Conservation (phyloP, 2,888 invertebrate genomes). For the Sarcophaga rosellei region DNA sequence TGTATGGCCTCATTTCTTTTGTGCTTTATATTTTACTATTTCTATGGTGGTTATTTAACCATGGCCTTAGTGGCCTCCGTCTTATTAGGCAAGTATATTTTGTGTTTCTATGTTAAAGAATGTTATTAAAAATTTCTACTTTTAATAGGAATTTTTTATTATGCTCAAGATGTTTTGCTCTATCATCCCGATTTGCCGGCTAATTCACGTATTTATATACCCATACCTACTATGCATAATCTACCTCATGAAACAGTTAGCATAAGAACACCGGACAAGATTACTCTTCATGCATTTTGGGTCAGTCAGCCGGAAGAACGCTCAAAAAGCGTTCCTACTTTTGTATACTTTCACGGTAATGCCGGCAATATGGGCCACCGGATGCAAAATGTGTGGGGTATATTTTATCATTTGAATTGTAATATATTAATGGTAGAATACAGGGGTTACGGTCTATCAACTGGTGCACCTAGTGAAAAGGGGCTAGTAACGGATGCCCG, state of each 20-base stretch:
- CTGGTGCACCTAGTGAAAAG: slow-evolving; percentile 92
- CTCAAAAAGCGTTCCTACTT: slow-evolving; percentile 88
- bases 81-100: slow-evolving; percentile 85
- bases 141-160: slow-evolving; percentile 88
- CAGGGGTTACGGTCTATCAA: slow-evolving; percentile 95
- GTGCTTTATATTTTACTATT: slow-evolving; percentile 90
- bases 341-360: slow-evolving; percentile 97
- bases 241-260: slow-evolving; percentile 93
- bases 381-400: slow-evolving; percentile 92
- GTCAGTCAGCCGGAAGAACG: slow-evolving; percentile 88
- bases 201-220: slow-evolving; percentile 93
- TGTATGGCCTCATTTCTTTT: slow-evolving; percentile 88
- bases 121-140: no score
- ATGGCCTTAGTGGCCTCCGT: slow-evolving; percentile 87
- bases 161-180: slow-evolving; percentile 91
- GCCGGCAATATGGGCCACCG: slow-evolving; percentile 98
- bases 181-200: slow-evolving; percentile 95
- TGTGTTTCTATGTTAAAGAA: neutral
- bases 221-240: slow-evolving; percentile 92
- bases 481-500: slow-evolving; percentile 94
- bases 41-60: slow-evolving; percentile 90
- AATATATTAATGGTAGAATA: slow-evolving; percentile 97
- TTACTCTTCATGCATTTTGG: slow-evolving; percentile 90
- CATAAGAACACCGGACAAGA: slow-evolving; percentile 89
- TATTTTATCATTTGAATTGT: slow-evolving; percentile 90